phyloP scores from a whole-genome alignment of 2,113 vertebrate species.

The Grantiella picta region DNA sequence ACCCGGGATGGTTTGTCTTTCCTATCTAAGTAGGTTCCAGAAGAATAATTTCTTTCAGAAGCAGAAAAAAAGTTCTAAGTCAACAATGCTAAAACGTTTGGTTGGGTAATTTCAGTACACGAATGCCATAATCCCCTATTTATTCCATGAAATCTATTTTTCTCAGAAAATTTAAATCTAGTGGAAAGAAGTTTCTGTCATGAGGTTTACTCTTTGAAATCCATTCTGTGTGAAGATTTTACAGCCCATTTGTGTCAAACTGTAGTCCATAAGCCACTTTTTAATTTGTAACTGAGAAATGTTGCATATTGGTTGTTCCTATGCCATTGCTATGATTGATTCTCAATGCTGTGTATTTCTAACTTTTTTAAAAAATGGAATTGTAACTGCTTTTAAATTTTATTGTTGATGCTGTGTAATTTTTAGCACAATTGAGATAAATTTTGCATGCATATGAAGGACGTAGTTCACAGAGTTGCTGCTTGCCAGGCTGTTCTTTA shows the following conservation, averaged over 20 bases:
- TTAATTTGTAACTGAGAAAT: neutral
- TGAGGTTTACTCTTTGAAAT: neutral
- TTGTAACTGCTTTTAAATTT: neutral
- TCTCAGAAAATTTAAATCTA: neutral
- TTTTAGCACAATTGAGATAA: neutral
- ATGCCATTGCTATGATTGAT: neutral
- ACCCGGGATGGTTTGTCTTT: neutral
- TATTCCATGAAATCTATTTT: neutral
- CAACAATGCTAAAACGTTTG: neutral
- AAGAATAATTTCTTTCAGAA: neutral
- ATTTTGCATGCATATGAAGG: neutral
- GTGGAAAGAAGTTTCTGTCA: neutral
- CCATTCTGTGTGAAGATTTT: neutral
- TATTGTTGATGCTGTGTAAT: neutral
- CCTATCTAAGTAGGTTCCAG: neutral
- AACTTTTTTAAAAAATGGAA: neutral
- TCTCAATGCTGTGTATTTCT: neutral
- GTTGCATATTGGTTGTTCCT: neutral
- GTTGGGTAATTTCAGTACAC: neutral
- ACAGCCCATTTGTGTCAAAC: neutral
- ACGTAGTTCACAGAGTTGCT: neutral
- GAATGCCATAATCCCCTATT: neutral
- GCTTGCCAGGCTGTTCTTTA: neutral
- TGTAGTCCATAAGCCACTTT: neutral
- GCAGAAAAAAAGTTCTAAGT: neutral